Base-by-base conservation (phyloP, 2,797 vertebrate genomes). In the Gobio occitaniae region DNA sequence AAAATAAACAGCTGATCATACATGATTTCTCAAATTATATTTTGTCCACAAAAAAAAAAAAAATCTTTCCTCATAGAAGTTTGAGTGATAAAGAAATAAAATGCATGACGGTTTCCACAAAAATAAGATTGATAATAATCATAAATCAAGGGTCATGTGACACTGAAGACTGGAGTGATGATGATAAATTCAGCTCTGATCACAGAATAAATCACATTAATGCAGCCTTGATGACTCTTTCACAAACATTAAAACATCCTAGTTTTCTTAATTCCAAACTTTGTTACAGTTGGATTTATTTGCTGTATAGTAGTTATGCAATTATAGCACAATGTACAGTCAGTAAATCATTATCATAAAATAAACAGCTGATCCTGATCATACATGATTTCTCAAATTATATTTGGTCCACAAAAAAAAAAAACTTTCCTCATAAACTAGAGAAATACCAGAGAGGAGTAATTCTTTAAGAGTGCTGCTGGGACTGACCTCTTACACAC, bases 391-490 rank as follows among this genome's bases (percentile, higher is more conserved):
- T 19, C 10, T 54, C 21, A 38, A 54, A 36, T 54, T 13, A 75
- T 7, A 10, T 29, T 9, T 25, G 10, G 2, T 72, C 3, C 1
- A 17, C 7, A 32, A 48, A 48, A 29, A 8, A 17, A n/a, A 38
- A 19, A 3, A 47, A 11, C 2, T 0, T 19, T 19, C 72, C 50
- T 56, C 50, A 56, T 56, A 38, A 56, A 38, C 17, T 65, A 29
- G 0, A 47, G 41, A 78, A 47, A 47, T 47, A 15, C 72, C n/a
- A 48, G 44, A 32, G 44, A 80, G n/a, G 69, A 84, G 80, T 89
- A 90, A 89, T 88, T 87, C 86, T 88, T 82, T 50, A 86, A 83
- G 76, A 87, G 71, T 85, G 79, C 85, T 83, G 29, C 29, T 36
- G 72, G 50, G 72, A n/a, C 72, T 54, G 72, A 56, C 29, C 50